Evolutionary conservation across 1,140 invertebrate genomes (phyloP).

Genomic region (Cotesia glomerata): DNA sequence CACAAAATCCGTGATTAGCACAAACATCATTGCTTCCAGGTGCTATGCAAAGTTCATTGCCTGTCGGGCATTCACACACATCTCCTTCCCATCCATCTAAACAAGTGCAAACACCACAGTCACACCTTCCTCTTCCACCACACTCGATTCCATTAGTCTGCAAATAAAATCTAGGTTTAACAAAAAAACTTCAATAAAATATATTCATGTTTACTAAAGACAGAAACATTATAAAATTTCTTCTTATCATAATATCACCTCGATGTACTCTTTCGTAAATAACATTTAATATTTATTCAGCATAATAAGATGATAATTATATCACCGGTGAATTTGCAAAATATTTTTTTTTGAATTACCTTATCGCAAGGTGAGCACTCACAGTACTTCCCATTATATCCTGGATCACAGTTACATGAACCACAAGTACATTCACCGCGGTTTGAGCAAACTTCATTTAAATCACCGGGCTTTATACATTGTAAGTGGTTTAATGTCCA

Average conservation of each 20-base stretch:
- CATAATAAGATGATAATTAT: not conserved
- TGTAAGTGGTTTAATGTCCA: conserved; percentile 34
- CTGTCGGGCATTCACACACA: conserved; percentile 43
- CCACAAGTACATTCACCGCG: conserved; percentile 47
- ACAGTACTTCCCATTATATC: conserved; percentile 43
- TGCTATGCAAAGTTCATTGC: conserved; percentile 37
- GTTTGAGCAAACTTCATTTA: conserved; percentile 36
- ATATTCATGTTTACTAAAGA: too few relatives aligned
- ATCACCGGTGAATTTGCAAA: not conserved
- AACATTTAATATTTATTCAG: not conserved
- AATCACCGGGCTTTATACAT: conserved; percentile 30
- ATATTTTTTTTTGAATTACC: conserved; percentile 30
- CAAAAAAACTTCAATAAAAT: too few relatives aligned
- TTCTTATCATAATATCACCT: not conserved
- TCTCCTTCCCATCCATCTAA: conserved; percentile 43
- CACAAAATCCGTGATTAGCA: conserved; percentile 44
- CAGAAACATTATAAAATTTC: too few relatives aligned
- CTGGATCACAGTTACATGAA: conserved; percentile 42
- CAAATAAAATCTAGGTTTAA: not conserved
- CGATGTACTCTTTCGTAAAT: not conserved
- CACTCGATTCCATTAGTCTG: conserved; percentile 46
- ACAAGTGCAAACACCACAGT: conserved; percentile 43
- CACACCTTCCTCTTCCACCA: conserved; percentile 38
- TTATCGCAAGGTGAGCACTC: conserved; percentile 46
- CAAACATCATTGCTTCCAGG: conserved; percentile 45